Evolutionary conservation across 2,113 vertebrate species (phyloP), one percentile per base, ranked within the genome.

Genomic region (Poeciliopsis occidentalis): DNA sequence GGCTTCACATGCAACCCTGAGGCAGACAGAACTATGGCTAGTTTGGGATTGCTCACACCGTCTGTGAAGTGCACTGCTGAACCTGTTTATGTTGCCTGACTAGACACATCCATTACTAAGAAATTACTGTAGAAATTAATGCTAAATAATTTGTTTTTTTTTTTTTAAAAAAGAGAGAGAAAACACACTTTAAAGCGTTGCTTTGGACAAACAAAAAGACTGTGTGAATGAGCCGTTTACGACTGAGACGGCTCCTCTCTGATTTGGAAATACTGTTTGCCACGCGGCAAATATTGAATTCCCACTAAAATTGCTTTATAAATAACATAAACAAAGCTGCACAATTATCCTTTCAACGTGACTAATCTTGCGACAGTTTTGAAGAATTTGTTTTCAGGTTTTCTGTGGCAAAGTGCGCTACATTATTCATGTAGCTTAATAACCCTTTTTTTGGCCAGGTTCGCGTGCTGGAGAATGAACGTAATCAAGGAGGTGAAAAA

Each of bases 1-100:
- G 80, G 73, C 81, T 89, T 89, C 80, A 90, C 90, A 92, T 91
- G 88, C 91, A 88, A 92, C 89, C 92, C 92, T 92, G 92, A 93
- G 91, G 91, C 90, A 86, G 89, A 89, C 82, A 87, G 80, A 83
- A 85, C 84, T 91, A 89, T 93, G 91, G 92, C 92, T 93, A 85
- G 82, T 87, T 85, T 82, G 78, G 80, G 85, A 87, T 75, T 76
- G 85, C 82, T 85, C 79, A 74, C 75, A 88, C 67, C 71, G 72
- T 54, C 22, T 84, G 17, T 30, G 72, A 85, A 73, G 34, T 29
- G 76, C 76, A 75, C 54, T 63, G 77, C 78, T 71, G 44, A 77
- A 84, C 26, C 64, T 69, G 1, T 70, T 67, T 37, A 31, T 24
- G 68, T 63, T 69, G 69, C 70, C 32, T 26, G 77, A 67, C 67